A percentile compares a stretch with the other conserved stretches of the same genome.
These are phyloP conservation scores for Apodemia zela DNA, from an alignment of 2,888 invertebrate species.

Conservation along the genomic window DNA sequence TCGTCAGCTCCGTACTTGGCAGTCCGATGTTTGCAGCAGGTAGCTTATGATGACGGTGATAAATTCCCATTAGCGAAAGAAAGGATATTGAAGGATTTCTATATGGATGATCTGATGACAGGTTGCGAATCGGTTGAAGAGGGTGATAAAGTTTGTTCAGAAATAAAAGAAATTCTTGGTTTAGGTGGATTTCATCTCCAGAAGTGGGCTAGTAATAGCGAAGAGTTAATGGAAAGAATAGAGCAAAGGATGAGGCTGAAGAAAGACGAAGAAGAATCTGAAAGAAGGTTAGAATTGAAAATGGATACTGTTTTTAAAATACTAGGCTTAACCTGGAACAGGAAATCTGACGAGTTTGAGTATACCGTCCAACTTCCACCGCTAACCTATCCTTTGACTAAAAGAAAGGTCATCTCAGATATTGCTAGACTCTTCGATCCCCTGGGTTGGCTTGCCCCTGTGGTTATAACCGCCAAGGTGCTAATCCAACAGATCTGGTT, in stretches of 20 bases:
- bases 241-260: background rate
- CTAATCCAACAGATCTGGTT: conserved; percentile 41
- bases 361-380: conserved; percentile 33
- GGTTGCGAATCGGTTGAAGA: conserved; percentile 33
- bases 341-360: conserved; percentile 26
- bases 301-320: conserved; percentile 34
- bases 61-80: conserved; percentile 33
- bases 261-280: background rate
- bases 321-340: conserved; percentile 37
- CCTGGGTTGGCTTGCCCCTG: conserved; percentile 40
- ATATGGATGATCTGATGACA: conserved; percentile 27
- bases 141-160: conserved; percentile 29
- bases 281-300: conserved; percentile 24
- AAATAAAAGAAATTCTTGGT: conserved; percentile 35
- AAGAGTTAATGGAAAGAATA: conserved; percentile 26
- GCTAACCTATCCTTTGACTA: conserved; percentile 33
- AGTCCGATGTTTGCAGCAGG: conserved; percentile 35
- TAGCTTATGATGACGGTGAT: conserved; percentile 33
- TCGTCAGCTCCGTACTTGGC: conserved; percentile 39
- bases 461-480: conserved; percentile 33
- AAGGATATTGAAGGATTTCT: conserved; percentile 24
- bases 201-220: conserved; percentile 36
- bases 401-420: conserved; percentile 39
- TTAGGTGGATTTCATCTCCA: conserved; percentile 40
- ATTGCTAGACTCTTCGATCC: conserved; percentile 39